These are phyloP conservation scores for Phoxinus dragarum DNA, from an alignment of 2,797 vertebrate genomes.

Conservation along the genomic window DNA sequence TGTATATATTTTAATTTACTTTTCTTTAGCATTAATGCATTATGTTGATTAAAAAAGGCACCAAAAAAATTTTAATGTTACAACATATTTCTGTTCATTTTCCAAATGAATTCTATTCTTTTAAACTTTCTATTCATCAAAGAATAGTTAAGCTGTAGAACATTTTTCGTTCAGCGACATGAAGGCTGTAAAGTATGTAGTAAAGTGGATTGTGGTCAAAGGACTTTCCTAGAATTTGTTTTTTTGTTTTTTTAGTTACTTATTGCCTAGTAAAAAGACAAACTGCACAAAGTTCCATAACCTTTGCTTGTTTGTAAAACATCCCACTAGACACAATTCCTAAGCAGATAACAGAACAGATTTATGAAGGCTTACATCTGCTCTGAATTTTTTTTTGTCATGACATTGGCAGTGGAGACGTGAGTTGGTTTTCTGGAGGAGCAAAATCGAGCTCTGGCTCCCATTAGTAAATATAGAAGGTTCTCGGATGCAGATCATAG, in stretches of 20 bases:
- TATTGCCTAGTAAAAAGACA: neutral
- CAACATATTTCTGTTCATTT: too few species aligned
- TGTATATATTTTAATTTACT: too few species aligned
- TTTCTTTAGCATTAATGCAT: neutral
- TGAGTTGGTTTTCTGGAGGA: constrained; percentile 11
- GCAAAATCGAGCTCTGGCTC: constrained; percentile 61
- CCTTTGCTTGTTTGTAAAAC: neutral
- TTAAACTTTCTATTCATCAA: neutral
- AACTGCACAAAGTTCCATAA: constrained; percentile 10
- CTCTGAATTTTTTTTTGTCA: constrained; percentile 11
- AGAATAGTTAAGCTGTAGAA: neutral
- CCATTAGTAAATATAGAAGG: constrained; percentile 67
- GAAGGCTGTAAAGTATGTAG: neutral
- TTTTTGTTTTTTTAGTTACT: neutral
- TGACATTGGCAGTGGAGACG: neutral
- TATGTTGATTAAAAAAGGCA: neutral
- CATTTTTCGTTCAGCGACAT: neutral
- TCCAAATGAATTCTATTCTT: neutral
- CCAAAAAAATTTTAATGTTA: too few species aligned
- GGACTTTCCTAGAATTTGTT: neutral
- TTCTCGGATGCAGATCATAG: constrained; percentile 65
- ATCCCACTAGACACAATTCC: neutral
- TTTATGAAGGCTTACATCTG: neutral
- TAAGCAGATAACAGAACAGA: neutral
- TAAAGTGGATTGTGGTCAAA: neutral